Percentiles rank a stretch among this genome's conserved stretches.
These are phyloP conservation scores for Cylindroiulus punctatus DNA, from an alignment of 2,888 invertebrate genomes.

Conservation along the genomic window DNA sequence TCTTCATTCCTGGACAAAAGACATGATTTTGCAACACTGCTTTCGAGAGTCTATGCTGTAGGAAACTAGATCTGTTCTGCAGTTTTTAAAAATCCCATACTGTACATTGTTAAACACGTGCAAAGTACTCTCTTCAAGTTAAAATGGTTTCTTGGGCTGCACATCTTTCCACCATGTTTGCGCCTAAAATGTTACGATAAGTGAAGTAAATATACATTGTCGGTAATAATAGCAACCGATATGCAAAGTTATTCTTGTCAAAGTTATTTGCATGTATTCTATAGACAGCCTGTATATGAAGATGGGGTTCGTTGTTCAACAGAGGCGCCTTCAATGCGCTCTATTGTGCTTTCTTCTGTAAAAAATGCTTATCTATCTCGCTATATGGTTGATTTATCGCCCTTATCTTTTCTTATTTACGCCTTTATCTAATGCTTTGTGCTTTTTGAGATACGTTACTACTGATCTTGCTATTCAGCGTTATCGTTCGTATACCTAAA, in stretches of 20 bases:
- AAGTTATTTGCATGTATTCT: neutral
- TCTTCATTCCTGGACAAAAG: too few species aligned
- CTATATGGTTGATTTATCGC: constrained; percentile 41
- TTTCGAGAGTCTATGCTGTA: too few species aligned
- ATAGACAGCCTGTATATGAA: neutral
- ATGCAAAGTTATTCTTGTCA: neutral
- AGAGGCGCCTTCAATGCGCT: constrained; percentile 17
- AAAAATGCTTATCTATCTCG: constrained; percentile 40
- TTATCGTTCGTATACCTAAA: constrained; percentile 43
- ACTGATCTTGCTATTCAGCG: constrained; percentile 25
- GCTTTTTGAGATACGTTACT: constrained; percentile 14
- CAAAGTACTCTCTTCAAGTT: neutral
- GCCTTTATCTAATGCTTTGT: constrained; percentile 45
- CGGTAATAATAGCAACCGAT: neutral
- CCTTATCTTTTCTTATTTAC: constrained; percentile 47
- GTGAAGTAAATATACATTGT: neutral
- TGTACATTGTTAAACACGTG: neutral
- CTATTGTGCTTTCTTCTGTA: constrained; percentile 39
- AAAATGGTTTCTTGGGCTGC: neutral
- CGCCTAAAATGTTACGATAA: too few species aligned
- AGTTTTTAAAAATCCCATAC: too few species aligned
- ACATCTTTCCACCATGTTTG: too few species aligned
- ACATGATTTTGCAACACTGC: too few species aligned
- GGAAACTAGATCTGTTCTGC: too few species aligned
- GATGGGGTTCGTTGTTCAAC: neutral